Conservation (phyloP, 2,113 vertebrate genomes). For the Numenius arquata region DNA sequence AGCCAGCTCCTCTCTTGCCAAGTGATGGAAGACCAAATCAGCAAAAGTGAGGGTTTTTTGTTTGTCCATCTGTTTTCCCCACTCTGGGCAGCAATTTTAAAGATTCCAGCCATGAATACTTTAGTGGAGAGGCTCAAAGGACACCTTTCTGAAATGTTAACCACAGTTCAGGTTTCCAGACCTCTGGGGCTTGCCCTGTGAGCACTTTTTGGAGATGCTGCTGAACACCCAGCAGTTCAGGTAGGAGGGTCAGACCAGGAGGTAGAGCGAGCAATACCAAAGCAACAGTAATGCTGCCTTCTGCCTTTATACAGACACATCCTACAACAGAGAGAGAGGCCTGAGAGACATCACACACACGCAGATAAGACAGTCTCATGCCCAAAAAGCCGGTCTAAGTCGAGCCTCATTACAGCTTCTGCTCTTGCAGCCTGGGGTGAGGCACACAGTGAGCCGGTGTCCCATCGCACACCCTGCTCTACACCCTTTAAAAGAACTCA, state of each 20-base stretch:
- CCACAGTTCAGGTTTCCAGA: background rate
- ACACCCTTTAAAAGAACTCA: background rate
- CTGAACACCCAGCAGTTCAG: background rate
- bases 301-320: background rate
- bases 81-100: background rate
- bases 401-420: background rate
- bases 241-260: background rate
- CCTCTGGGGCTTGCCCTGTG: background rate
- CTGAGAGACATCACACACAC: background rate
- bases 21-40: background rate
- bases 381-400: background rate
- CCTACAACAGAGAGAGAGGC: background rate
- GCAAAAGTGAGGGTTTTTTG: background rate
- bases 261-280: background rate
- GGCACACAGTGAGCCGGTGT: fast-evolving
- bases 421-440: background rate
- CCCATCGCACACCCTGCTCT: fast-evolving
- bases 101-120: background rate
- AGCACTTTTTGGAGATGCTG: background rate
- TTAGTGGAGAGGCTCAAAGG: background rate
- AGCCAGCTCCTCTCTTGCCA: background rate
- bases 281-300: background rate
- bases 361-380: background rate
- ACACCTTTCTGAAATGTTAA: background rate
- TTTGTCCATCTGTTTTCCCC: background rate